Conservation (phyloP, 2,797 vertebrate genomes). For the Anabas testudineus region DNA sequence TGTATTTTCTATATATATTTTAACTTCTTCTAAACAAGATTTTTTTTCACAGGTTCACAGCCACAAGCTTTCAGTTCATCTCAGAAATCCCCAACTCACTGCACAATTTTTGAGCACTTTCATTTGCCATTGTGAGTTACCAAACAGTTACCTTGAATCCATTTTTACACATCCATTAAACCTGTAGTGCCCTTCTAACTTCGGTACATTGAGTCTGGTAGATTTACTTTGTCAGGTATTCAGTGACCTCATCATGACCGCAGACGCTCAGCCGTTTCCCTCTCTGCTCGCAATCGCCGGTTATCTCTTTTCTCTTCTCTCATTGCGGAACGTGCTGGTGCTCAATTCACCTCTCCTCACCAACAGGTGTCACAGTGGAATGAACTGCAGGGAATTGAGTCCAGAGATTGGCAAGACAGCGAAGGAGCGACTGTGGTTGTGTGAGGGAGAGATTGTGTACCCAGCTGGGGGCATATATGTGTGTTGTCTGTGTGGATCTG, state of each 20-base stretch:
- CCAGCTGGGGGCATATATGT: slow-evolving; percentile 28
- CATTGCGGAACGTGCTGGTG: slow-evolving; percentile 58
- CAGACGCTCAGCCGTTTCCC: slow-evolving; percentile 52
- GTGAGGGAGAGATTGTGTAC: slow-evolving; percentile 38
- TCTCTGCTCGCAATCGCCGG: slow-evolving; percentile 34
- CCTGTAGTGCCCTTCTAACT: slow-evolving; percentile 45
- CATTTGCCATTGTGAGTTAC: slow-evolving; percentile 44
- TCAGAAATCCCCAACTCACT: slow-evolving; percentile 8
- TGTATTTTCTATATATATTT: too few species aligned
- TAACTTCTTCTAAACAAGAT: neutral
- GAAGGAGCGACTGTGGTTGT: slow-evolving; percentile 17
- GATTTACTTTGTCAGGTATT: slow-evolving; percentile 70
- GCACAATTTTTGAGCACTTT: slow-evolving; percentile 18
- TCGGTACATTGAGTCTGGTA: slow-evolving; percentile 58
- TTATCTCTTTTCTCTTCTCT: slow-evolving; percentile 65
- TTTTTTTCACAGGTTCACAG: slow-evolving; percentile 1
- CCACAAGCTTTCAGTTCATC: slow-evolving; percentile 12
- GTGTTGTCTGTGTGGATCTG: neutral
- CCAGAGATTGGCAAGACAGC: slow-evolving; percentile 53
- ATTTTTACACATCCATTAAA: slow-evolving; percentile 70
- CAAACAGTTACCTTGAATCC: slow-evolving; percentile 49
- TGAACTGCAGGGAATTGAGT: slow-evolving; percentile 68
- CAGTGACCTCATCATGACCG: slow-evolving; percentile 68
- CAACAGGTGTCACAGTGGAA: slow-evolving; percentile 70
- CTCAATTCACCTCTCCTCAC: slow-evolving; percentile 60